Conservation (phyloP, 2,888 invertebrate genomes). For the Norana najaformis region DNA sequence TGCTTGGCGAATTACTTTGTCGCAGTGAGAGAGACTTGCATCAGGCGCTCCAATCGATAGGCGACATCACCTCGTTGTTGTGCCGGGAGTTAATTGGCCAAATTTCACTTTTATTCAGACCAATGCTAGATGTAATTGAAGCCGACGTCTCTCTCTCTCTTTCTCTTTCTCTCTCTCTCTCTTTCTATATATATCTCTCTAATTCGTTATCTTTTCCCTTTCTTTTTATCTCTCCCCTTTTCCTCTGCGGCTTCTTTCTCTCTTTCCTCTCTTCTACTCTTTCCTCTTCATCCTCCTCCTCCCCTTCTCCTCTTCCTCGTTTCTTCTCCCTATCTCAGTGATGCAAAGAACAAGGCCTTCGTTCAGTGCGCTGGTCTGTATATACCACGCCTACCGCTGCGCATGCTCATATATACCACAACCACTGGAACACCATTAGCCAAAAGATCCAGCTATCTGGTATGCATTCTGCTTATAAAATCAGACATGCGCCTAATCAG, state of each 20-base stretch:
- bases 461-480: background rate
- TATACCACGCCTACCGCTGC: background rate
- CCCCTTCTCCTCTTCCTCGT: too few species aligned
- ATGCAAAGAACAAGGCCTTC: background rate
- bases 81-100: background rate
- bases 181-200: background rate
- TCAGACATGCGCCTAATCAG: background rate
- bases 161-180: background rate
- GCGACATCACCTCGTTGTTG: background rate
- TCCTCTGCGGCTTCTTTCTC: background rate
- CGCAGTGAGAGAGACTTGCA: background rate
- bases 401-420: background rate
- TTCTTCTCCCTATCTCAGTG: background rate
- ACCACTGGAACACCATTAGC: background rate
- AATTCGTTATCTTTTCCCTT: too few species aligned
- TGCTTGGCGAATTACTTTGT: background rate
- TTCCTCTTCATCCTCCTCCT: too few species aligned
- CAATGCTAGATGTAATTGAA: conserved; percentile 9
- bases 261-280: background rate
- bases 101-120: background rate
- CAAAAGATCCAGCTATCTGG: background rate
- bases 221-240: background rate
- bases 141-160: background rate
- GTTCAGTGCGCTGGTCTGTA: background rate
- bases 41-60: background rate